These are phyloP conservation scores for Ooceraea biroi DNA, from an alignment of 1,140 invertebrate genomes.

Conservation along the genomic window DNA sequence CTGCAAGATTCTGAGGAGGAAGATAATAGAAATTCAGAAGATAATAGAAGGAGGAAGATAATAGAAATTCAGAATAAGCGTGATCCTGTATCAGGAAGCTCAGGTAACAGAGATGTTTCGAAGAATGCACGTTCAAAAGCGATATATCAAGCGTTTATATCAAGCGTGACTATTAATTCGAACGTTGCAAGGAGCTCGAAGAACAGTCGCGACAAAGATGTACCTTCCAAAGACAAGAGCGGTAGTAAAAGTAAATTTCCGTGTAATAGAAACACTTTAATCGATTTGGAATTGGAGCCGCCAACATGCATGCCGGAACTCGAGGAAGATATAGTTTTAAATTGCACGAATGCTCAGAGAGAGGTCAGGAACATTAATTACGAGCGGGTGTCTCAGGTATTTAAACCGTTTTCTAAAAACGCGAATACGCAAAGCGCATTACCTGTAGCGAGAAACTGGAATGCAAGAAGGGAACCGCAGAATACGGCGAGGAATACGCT, in stretches of 20 bases:
- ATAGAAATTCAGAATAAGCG: background rate
- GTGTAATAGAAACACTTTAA: slow-evolving; percentile 2
- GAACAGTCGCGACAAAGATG: too few relatives aligned
- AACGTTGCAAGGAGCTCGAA: too few relatives aligned
- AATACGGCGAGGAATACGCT: background rate
- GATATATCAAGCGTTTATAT: too few relatives aligned
- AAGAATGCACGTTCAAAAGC: too few relatives aligned
- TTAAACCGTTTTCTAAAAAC: slow-evolving; percentile 66
- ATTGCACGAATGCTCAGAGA: slow-evolving; percentile 75
- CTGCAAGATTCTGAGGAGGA: slow-evolving; percentile 78
- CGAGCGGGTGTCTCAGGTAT: too few relatives aligned
- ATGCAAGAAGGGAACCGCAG: background rate
- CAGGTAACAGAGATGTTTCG: slow-evolving; percentile 5
- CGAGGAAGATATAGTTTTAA: slow-evolving; percentile 73
- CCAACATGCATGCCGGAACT: background rate
- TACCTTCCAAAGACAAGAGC: background rate
- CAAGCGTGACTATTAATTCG: too few relatives aligned
- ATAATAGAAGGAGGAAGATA: too few relatives aligned
- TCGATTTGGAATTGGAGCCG: too few relatives aligned
- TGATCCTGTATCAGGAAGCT: too few relatives aligned
- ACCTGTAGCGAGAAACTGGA: background rate
- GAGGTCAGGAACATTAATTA: slow-evolving; percentile 71
- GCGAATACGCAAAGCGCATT: too few relatives aligned
- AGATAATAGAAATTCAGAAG: background rate
- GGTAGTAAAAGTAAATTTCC: slow-evolving; percentile 18